Percentiles rank a stretch among this genome's conserved stretches.
Conservation (phyloP, 2,888 invertebrate species). For the Drosophila multiciliata region DNA sequence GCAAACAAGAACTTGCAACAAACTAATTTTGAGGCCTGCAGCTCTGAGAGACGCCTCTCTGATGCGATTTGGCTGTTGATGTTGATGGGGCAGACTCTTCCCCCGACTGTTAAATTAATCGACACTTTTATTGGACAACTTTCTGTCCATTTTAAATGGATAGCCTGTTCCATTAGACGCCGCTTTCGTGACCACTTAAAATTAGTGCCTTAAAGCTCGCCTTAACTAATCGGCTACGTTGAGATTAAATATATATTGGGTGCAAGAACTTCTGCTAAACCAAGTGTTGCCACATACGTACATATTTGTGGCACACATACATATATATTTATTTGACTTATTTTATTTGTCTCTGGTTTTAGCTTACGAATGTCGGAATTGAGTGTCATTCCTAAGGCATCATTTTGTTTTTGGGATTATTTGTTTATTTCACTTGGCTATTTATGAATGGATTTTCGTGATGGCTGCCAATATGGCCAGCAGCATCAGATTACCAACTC, state of each 20-base stretch:
- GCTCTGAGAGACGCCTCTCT: neutral
- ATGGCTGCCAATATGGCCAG: constrained; percentile 50
- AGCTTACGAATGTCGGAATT: constrained; percentile 15
- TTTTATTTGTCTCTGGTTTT: constrained; percentile 8
- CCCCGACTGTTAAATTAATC: neutral
- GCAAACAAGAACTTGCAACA: neutral
- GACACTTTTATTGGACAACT: neutral
- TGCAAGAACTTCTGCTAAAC: neutral
- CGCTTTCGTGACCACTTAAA: neutral
- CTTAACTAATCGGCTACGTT: neutral
- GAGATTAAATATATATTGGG: neutral
- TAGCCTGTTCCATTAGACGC: neutral
- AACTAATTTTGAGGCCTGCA: neutral
- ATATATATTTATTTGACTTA: neutral
- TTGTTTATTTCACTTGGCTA: constrained; percentile 33
- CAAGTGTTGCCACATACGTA: neutral
- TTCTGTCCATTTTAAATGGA: neutral
- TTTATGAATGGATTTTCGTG: constrained; percentile 59
- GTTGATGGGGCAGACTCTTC: neutral
- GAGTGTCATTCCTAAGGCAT: constrained; percentile 3
- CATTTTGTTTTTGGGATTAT: constrained; percentile 21
- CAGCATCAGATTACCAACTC: constrained; percentile 70
- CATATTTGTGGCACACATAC: neutral
- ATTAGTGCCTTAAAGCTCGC: neutral
- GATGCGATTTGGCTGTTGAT: neutral